Percentiles rank a stretch among this genome's conserved stretches.
Evolutionary conservation across 2,113 vertebrate species (phyloP).

Genomic region (Scalopus aquaticus): DNA sequence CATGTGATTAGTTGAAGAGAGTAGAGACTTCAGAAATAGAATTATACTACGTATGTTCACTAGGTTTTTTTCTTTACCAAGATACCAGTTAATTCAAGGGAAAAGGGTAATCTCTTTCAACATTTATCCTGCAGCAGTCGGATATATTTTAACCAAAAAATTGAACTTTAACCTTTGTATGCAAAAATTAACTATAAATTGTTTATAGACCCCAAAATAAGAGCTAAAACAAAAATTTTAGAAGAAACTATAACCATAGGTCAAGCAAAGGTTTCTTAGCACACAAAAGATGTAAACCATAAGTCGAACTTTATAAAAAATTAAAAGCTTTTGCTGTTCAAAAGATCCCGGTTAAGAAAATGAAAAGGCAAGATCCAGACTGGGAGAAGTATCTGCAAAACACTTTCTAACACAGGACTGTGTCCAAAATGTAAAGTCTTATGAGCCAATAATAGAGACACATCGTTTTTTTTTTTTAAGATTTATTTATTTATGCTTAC

Average conservation of each 20-base stretch:
- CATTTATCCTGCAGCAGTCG: not conserved
- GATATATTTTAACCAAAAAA: not conserved
- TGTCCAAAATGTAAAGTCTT: not conserved
- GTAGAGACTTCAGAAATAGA: not conserved
- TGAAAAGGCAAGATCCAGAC: not conserved
- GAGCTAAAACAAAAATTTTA: not conserved
- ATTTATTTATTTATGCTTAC: too few relatives aligned
- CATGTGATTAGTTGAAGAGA: not conserved
- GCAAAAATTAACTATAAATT: not conserved
- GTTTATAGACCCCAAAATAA: not conserved
- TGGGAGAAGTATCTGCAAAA: not conserved
- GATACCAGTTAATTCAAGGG: not conserved
- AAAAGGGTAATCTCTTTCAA: constrained; percentile 6
- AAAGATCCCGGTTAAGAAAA: not conserved
- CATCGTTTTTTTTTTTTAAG: not conserved
- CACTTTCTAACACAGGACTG: not conserved
- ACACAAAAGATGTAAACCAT: not conserved
- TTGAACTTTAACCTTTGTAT: not conserved
- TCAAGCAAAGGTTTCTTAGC: constrained; percentile 12
- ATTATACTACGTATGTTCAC: not conserved
- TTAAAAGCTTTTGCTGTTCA: constrained; percentile 4
- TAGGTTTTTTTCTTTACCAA: not conserved
- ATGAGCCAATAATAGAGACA: not conserved
- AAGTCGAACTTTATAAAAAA: not conserved
- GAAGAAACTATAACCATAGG: not conserved